phyloP scores from a whole-genome alignment of 30 jellyfish, hydroid and myxozoan genomes.

The Aurelia sp. region DNA sequence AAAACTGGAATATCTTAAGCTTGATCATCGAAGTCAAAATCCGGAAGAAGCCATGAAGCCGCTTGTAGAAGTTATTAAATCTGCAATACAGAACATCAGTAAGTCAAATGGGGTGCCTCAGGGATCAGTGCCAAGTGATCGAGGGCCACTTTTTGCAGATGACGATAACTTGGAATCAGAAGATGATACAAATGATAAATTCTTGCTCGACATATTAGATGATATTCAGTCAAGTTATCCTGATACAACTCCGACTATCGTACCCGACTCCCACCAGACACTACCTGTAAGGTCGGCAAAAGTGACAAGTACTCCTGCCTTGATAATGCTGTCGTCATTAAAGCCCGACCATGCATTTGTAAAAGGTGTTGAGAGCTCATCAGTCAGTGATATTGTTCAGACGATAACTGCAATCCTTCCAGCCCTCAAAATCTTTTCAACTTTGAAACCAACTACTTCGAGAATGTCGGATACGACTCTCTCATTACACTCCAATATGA shows the following conservation, averaged over 20 bases:
- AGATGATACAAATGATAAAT: constrained; percentile 2
- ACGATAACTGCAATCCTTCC: too few relatives aligned
- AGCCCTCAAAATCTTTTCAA: too few relatives aligned
- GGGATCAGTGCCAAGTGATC: background rate
- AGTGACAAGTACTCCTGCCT: too few relatives aligned
- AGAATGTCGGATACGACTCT: too few relatives aligned
- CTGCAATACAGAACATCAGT: constrained; percentile 62
- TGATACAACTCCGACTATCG: background rate
- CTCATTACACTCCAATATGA: too few relatives aligned
- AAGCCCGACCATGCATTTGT: too few relatives aligned
- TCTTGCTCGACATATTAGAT: constrained; percentile 21
- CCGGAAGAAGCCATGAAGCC: constrained; percentile 30
- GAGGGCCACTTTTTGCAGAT: constrained; percentile 24
- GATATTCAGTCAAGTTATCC: constrained; percentile 24
- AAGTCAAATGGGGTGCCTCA: background rate
- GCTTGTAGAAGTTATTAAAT: constrained; percentile 22
- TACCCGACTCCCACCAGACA: too few relatives aligned
- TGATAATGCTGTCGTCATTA: too few relatives aligned
- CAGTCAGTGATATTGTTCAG: too few relatives aligned
- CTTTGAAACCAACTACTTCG: too few relatives aligned
- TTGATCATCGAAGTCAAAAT: constrained; percentile 1
- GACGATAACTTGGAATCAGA: background rate
- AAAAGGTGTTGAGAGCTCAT: too few relatives aligned
- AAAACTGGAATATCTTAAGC: constrained; percentile 25
- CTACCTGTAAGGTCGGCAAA: too few relatives aligned